Evolutionary conservation across 2,113 vertebrate genomes (phyloP), one percentile per base, ranked within the genome.

Genomic region (Spea multiplicata): DNA sequence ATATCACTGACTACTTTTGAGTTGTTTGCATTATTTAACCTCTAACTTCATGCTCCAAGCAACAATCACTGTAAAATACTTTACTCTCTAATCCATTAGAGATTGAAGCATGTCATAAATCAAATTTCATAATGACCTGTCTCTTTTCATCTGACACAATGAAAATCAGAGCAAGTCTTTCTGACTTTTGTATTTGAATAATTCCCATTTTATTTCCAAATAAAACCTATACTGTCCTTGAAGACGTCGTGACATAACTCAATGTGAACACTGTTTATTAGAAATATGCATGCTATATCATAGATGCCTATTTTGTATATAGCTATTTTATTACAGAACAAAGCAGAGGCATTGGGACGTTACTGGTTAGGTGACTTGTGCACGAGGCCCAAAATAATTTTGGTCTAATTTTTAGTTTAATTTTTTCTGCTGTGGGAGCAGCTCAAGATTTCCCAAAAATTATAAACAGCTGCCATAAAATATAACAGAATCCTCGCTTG

Each of bases 41-140:
- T 80, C 80, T 84, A 85, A 84, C 84, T 86, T 86, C 83, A 83
- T 61, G 86, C 86, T 89, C 46, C 75, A 76, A 86, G 86, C 86
- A 86, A 88, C 86, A 86, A 84, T 88, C 86, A 84, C 81, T 78
- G 86, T 84, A 83, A 87, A 88, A 87, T 86, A 83, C 88, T 83
- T 85, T 84, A 84, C 84, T 85, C 86, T 83, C 80, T 88, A 73
- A 79, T 86, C 86, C 86, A 87, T 87, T 87, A 87, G 82, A 86
- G 87, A 81, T 82, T 83, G 83, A 84, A 81, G 83, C 78, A 82
- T 83, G 73, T 73, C 83, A 87, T 87, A 86, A 86, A 89, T 89
- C 88, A 89, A 85, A 85, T 85, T 88, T 81, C 78, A 84, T 67
- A 72, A 82, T 84, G 86, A 84, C 86, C 83, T 83, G 83, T 78